phyloP scores from a whole-genome alignment of 2,888 invertebrate species.

The Noctua comes region DNA sequence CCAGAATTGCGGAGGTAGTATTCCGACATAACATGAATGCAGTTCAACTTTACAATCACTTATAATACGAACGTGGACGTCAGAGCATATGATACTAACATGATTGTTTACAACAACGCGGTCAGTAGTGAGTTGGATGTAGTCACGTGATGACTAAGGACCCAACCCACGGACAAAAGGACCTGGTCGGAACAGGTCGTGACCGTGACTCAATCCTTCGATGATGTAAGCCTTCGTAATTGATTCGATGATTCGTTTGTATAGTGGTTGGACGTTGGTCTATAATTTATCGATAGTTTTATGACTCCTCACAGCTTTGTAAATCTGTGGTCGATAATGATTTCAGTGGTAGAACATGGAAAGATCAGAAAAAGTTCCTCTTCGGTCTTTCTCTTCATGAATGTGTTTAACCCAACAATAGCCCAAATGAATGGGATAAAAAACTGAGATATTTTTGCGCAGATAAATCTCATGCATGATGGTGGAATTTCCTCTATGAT shows the following conservation, averaged over 20 bases:
- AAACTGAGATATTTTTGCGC: neutral
- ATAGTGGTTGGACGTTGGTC: conserved; percentile 72
- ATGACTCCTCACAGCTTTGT: conserved; percentile 1
- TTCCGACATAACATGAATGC: conserved; percentile 52
- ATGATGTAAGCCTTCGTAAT: conserved; percentile 87
- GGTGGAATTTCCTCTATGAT: neutral
- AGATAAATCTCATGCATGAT: neutral
- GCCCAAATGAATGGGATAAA: neutral
- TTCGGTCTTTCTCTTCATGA: neutral
- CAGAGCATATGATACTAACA: conserved; percentile 67
- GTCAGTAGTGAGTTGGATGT: conserved; percentile 80
- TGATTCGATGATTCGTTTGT: conserved; percentile 83
- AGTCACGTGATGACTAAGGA: conserved; percentile 85
- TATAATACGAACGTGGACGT: conserved; percentile 72
- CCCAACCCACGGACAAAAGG: conserved; percentile 84
- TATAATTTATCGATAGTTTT: conserved; percentile 70
- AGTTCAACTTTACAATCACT: conserved; percentile 64
- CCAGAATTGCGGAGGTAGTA: conserved; percentile 67
- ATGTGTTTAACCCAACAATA: neutral
- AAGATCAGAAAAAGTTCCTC: neutral
- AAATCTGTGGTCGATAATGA: neutral
- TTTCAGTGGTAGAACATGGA: neutral
- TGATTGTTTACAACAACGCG: conserved; percentile 79
- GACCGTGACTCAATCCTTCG: conserved; percentile 88
- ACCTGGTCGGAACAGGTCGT: conserved; percentile 79